phyloP scores from a whole-genome alignment of 1,140 invertebrate genomes.

The Sesamia nonagrioides region DNA sequence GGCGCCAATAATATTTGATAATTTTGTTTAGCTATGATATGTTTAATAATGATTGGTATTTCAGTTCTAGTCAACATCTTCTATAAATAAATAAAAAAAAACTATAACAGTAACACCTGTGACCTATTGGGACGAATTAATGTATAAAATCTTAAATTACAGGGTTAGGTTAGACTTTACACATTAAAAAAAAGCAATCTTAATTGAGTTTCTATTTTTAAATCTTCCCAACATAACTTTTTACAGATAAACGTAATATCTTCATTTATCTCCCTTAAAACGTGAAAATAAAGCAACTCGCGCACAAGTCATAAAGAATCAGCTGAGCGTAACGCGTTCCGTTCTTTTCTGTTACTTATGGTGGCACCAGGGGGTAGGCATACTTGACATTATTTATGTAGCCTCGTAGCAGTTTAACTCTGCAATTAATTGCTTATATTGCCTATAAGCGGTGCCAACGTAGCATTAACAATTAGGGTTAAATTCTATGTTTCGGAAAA shows the following conservation, averaged over 20 bases:
- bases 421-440: conserved; percentile 27
- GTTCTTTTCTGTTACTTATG: conserved; percentile 25
- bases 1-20: too few relatives aligned
- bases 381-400: conserved; percentile 25
- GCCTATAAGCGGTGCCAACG: not conserved
- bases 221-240: not conserved
- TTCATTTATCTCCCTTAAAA: conserved; percentile 15
- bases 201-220: not conserved
- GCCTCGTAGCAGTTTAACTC: conserved; percentile 14
- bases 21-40: too few relatives aligned
- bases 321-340: conserved; percentile 38
- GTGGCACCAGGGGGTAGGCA: conserved; percentile 17
- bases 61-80: too few relatives aligned
- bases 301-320: conserved; percentile 25
- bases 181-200: not conserved
- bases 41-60: too few relatives aligned
- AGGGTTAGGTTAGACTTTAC: not conserved
- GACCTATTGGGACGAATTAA: too few relatives aligned
- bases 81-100: too few relatives aligned
- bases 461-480: not conserved
- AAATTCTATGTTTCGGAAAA: not conserved
- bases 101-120: too few relatives aligned
- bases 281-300: conserved; percentile 18
- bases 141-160: not conserved
- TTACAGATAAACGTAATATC: not conserved